Conservation (phyloP, 2,113 vertebrate species). For the Ptyas mucosa region DNA sequence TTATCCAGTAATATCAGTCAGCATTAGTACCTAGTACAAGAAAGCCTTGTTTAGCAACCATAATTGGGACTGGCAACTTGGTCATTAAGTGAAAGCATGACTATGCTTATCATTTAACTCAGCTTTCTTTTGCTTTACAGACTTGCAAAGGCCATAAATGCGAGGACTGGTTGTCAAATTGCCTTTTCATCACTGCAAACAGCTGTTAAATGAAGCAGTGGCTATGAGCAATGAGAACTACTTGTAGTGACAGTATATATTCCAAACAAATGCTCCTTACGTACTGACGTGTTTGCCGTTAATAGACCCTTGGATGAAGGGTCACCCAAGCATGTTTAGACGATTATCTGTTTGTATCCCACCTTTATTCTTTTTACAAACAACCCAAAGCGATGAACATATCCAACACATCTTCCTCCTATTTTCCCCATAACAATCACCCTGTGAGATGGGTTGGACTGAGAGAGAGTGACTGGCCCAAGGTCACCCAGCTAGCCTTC, state of each 20-base stretch:
- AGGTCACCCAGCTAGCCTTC: neutral
- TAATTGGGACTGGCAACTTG: neutral
- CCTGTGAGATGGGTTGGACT: neutral
- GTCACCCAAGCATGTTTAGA: neutral
- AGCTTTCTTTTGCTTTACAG: neutral
- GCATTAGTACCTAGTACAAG: neutral
- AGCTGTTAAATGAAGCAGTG: neutral
- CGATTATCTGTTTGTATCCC: neutral
- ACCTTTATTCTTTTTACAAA: neutral
- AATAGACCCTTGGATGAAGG: neutral
- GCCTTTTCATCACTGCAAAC: neutral
- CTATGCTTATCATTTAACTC: neutral
- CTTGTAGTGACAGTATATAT: neutral
- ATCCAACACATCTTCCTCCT: neutral
- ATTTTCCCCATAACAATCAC: neutral
- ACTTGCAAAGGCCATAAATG: neutral
- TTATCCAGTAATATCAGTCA: neutral
- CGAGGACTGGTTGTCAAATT: neutral
- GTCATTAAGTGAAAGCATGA: neutral
- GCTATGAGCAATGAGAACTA: neutral
- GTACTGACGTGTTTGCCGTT: neutral
- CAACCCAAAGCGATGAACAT: neutral
- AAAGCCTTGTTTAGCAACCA: neutral
- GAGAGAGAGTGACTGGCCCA: neutral
- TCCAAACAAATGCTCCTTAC: neutral